phyloP scores from a whole-genome alignment of 2,113 vertebrate species.

The Bos taurus region ARS-UCD2.0 NC_037348.1:56349001-56349500 shows the following conservation, averaged over 20 bases:
- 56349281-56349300: neutral
- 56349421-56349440: neutral
- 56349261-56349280: neutral
- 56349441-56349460: neutral
- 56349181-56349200: neutral
- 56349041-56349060: neutral
- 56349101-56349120: neutral
- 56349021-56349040: neutral
- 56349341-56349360: neutral
- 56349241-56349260: neutral
- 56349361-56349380: neutral
- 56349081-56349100: neutral
- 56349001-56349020: neutral
- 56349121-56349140: neutral
- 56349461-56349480: neutral
- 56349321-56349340: neutral
- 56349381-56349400: neutral
- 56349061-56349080: neutral
- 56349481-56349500: neutral
- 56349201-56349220: neutral
- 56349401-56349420: neutral
- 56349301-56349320: neutral
- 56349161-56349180: neutral
- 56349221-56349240: neutral
- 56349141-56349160: neutral